A percentile compares a stretch with the other conserved stretches of the same genome.
phyloP scores from a whole-genome alignment of 2,113 vertebrate species.

The Atherinomorus stipes region DNA sequence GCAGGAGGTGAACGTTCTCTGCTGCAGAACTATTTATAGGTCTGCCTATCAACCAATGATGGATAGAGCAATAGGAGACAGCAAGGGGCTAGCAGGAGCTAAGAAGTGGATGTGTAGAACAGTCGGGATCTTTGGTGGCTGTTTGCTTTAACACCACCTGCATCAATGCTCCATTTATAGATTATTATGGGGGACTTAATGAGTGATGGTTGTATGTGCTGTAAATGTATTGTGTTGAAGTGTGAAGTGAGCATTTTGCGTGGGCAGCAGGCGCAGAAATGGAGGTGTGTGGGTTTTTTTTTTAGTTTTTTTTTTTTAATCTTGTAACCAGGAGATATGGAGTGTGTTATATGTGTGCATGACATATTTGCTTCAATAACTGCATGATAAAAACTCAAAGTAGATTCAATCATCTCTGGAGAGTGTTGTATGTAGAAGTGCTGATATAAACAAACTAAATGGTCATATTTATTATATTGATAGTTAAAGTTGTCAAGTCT shows the following conservation, averaged over 20 bases:
- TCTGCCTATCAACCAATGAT: conserved; percentile 53
- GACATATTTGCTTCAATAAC: conserved; percentile 8
- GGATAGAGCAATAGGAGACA: conserved; percentile 49
- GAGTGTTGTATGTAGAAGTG: not conserved
- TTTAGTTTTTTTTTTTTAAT: conserved; percentile 30
- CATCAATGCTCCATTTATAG: conserved; percentile 35
- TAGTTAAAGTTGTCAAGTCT: no score
- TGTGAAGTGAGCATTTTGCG: conserved; percentile 29
- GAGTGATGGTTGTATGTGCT: conserved; percentile 8
- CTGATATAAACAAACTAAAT: not conserved
- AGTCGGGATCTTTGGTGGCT: conserved; percentile 12
- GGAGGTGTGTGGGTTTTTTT: conserved; percentile 3
- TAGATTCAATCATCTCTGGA: not conserved
- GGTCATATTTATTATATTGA: not conserved
- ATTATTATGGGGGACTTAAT: conserved; percentile 20
- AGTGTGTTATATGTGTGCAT: conserved; percentile 23
- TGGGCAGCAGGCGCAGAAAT: conserved; percentile 34
- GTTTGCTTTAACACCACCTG: conserved; percentile 30
- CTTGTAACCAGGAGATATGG: conserved; percentile 36
- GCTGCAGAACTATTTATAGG: conserved; percentile 80
- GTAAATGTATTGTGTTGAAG: conserved; percentile 18
- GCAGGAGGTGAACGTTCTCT: conserved; percentile 61
- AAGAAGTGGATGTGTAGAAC: conserved; percentile 14
- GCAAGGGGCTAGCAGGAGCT: conserved; percentile 24
- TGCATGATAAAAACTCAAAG: not conserved